Evolutionary conservation across 1,140 invertebrate genomes (phyloP).

Genomic region (Cydia amplana): DNA sequence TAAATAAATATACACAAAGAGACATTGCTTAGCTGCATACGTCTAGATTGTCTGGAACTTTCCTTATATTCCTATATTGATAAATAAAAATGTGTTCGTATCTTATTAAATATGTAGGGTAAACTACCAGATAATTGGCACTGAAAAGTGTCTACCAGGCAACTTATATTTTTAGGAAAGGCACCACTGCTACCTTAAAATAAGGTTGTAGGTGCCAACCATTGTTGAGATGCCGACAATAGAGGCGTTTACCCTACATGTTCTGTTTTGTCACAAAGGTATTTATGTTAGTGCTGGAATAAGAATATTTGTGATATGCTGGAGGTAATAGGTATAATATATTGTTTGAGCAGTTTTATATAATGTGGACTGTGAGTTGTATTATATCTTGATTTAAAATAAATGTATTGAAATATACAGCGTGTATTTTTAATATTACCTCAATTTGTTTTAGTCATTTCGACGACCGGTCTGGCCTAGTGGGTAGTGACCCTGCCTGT

Average conservation of each 20-base stretch:
- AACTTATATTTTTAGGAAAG: too few relatives aligned
- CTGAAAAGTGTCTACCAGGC: too few relatives aligned
- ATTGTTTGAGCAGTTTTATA: conserved; percentile 19
- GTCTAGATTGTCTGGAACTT: too few relatives aligned
- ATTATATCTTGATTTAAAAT: conserved; percentile 23
- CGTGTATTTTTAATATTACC: too few relatives aligned
- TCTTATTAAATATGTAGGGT: too few relatives aligned
- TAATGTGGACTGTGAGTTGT: conserved; percentile 21
- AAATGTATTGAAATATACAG: conserved; percentile 13
- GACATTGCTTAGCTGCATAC: background rate
- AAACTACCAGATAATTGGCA: too few relatives aligned
- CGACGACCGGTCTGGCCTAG: too few relatives aligned
- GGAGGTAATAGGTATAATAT: conserved; percentile 20
- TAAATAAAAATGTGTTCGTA: conserved; percentile 8
- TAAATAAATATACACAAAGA: background rate
- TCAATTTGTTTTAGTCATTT: too few relatives aligned
- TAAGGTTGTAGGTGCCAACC: too few relatives aligned
- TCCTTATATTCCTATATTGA: background rate
- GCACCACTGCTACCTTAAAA: too few relatives aligned
- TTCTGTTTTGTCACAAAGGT: background rate
- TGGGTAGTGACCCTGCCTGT: too few relatives aligned
- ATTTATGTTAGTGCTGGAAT: background rate
- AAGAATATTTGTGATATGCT: conserved; percentile 19
- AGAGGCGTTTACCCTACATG: background rate
- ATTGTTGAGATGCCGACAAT: too few relatives aligned